These are phyloP conservation scores for Triplophysa dalaica DNA, from an alignment of 2,113 vertebrate species.

Conservation along the genomic window DNA sequence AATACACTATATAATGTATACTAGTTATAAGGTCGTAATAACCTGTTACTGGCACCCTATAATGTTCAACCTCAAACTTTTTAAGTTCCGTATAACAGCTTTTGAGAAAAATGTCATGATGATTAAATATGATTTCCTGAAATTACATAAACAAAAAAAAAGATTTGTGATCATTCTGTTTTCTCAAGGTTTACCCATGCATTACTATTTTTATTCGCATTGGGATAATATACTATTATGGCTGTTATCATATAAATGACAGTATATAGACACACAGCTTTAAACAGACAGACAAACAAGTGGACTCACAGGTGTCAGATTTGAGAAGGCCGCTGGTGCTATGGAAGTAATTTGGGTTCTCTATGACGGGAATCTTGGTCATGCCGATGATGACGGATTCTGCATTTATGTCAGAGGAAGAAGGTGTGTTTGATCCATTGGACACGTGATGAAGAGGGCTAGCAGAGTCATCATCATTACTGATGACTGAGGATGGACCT, in stretches of 20 bases:
- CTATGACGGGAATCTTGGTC: constrained; percentile 89
- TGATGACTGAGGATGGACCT: constrained; percentile 88
- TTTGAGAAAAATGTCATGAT: no score
- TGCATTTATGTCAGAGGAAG: constrained; percentile 84
- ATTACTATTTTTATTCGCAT: background rate
- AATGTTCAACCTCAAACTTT: background rate
- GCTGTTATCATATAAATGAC: no score
- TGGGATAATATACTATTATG: no score
- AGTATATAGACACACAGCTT: no score
- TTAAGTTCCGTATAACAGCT: background rate
- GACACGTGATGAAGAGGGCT: constrained; percentile 89
- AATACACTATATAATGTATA: no score
- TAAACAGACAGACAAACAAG: background rate
- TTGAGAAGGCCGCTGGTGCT: constrained; percentile 85
- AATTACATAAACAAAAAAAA: no score
- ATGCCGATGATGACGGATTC: constrained; percentile 89
- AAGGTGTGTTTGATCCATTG: constrained; percentile 86
- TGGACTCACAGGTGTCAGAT: constrained; percentile 84
- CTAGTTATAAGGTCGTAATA: background rate
- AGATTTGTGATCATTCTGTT: no score
- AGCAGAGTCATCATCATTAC: constrained; percentile 85
- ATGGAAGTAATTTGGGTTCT: constrained; percentile 90
- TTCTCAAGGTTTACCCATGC: background rate
- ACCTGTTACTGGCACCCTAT: background rate
- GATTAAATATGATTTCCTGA: no score